Conservation (phyloP, 2,888 invertebrate genomes). For the Poecilus cupreus region DNA sequence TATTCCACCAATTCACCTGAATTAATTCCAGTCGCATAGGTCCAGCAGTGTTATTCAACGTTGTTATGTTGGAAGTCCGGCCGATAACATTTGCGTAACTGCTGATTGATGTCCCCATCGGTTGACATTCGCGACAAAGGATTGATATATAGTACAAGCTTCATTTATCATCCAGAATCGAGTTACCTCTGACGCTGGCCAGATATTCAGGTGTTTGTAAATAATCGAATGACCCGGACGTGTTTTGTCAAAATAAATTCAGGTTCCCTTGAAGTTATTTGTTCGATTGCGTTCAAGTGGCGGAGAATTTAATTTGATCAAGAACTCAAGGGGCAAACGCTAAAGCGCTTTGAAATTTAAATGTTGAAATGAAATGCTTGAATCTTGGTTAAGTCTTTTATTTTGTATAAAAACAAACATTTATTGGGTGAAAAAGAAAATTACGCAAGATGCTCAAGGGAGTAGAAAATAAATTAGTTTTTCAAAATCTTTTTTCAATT, state of each 20-base stretch:
- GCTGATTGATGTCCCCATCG: background rate
- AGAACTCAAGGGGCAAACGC: background rate
- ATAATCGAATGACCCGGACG: background rate
- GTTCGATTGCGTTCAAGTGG: background rate
- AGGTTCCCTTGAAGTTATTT: background rate
- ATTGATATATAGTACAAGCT: constrained; percentile 1
- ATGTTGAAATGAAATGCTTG: background rate
- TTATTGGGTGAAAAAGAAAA: background rate
- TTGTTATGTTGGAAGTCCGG: background rate
- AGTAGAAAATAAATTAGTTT: too few species aligned
- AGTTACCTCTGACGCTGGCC: constrained; percentile 3
- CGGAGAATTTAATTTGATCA: constrained; percentile 8
- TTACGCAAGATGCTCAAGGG: too few species aligned
- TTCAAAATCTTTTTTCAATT: too few species aligned
- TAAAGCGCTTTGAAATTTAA: background rate
- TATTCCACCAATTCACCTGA: too few species aligned
- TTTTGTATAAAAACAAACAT: background rate
- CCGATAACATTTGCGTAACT: constrained; percentile 18
- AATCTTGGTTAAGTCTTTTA: background rate
- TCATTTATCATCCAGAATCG: background rate
- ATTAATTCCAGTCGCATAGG: too few species aligned
- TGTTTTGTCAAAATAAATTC: background rate
- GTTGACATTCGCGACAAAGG: constrained; percentile 14
- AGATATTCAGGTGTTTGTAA: constrained; percentile 18
- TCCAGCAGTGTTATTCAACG: background rate